A percentile compares a stretch with the other conserved stretches of the same genome.
Evolutionary conservation across 35 echinoderm and acorn worm genomes (phyloP).

Genomic region (Lytechinus pictus): DNA sequence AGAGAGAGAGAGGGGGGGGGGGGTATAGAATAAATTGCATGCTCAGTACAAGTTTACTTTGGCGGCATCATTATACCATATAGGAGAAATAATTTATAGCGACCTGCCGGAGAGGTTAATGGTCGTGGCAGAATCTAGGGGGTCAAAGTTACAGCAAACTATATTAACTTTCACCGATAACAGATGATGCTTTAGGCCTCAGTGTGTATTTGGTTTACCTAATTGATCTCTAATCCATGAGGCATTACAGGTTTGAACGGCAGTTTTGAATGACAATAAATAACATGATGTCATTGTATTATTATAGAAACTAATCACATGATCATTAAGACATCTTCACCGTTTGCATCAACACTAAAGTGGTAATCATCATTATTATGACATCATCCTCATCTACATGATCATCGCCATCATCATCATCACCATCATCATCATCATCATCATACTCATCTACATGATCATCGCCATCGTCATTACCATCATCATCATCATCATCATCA

Average conservation of each 20-base stretch:
- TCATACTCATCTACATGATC: background rate
- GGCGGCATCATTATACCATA: conserved; percentile 3
- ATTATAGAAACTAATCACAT: background rate
- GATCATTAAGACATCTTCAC: background rate
- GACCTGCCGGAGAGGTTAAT: background rate
- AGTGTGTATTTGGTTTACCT: background rate
- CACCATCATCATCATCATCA: background rate
- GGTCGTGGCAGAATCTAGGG: background rate
- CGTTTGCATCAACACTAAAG: background rate
- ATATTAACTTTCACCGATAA: background rate
- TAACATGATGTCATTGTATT: background rate
- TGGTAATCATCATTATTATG: no score
- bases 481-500: background rate
- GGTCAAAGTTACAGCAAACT: background rate
- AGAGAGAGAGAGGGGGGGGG: background rate
- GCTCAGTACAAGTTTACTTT: background rate
- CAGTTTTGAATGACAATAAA: background rate
- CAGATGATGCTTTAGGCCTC: background rate
- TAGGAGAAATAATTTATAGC: background rate
- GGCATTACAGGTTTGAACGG: no score
- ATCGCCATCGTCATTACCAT: background rate
- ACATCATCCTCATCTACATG: background rate
- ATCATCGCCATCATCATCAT: background rate
- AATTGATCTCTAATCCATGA: background rate
- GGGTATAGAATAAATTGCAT: background rate